Percentiles rank a stretch among this genome's conserved stretches.
phyloP scores from a whole-genome alignment of 2,113 vertebrate genomes.

The Typhlomys cinereus region DNA sequence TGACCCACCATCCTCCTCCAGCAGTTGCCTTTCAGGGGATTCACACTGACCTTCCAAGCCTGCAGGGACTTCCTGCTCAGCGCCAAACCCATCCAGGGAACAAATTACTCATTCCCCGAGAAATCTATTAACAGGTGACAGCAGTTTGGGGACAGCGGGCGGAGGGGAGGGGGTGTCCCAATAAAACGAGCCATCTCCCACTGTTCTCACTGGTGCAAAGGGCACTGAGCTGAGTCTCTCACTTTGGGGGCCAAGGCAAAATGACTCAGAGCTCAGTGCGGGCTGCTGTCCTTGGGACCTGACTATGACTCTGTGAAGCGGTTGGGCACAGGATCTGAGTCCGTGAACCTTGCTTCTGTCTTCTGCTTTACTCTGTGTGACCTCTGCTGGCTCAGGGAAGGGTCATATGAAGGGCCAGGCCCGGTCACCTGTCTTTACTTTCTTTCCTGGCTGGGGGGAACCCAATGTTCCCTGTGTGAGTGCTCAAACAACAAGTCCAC shows the following conservation, averaged over 20 bases:
- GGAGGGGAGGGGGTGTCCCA: neutral
- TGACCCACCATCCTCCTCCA: slow-evolving; percentile 61
- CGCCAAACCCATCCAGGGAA: neutral
- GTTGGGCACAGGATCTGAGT: neutral
- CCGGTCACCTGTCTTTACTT: neutral
- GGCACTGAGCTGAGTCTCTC: neutral
- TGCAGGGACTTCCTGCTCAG: slow-evolving; percentile 70
- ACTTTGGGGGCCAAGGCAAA: neutral
- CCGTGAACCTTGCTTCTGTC: neutral
- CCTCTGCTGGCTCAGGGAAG: neutral
- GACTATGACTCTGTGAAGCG: neutral
- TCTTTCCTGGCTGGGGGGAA: neutral
- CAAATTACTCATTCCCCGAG: slow-evolving; percentile 78
- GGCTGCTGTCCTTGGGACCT: neutral
- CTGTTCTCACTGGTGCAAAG: neutral
- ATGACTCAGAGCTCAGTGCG: neutral
- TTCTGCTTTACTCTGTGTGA: neutral
- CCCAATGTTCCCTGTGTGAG: neutral
- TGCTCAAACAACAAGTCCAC: neutral
- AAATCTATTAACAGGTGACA: slow-evolving; percentile 82
- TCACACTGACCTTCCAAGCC: slow-evolving; percentile 66
- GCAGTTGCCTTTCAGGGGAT: slow-evolving; percentile 65
- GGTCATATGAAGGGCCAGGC: neutral
- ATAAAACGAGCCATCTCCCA: neutral
- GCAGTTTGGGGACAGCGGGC: slow-evolving; percentile 44